Conservation (phyloP, 2,797 vertebrate genomes). For the Geotrypetes seraphini region DNA sequence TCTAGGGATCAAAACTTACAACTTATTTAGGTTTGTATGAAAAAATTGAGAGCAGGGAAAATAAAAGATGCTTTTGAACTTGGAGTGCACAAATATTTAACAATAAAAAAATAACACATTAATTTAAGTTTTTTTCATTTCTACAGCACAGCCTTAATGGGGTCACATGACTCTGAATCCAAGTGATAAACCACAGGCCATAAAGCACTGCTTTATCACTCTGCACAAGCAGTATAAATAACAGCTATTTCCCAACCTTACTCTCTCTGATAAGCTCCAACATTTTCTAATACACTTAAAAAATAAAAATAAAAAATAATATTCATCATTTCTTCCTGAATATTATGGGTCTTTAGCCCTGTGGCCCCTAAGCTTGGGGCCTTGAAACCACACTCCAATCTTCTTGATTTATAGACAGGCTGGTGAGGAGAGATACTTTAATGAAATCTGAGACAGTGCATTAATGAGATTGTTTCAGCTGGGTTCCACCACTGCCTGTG, state of each 20-base stretch:
- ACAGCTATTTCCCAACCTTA: constrained; percentile 48
- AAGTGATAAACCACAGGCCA: constrained; percentile 56
- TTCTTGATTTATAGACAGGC: constrained; percentile 67
- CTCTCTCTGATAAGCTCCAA: constrained; percentile 45
- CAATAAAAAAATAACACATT: constrained; percentile 45
- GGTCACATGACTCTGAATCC: constrained; percentile 51
- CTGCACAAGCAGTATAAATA: constrained; percentile 54
- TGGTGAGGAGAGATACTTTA: constrained; percentile 61
- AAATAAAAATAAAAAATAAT: too few species aligned
- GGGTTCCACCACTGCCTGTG: constrained; percentile 42
- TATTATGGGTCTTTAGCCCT: constrained; percentile 51
- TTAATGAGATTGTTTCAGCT: constrained; percentile 74
- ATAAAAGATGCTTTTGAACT: constrained; percentile 37
- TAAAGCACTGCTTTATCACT: constrained; percentile 55
- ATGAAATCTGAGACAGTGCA: constrained; percentile 71
- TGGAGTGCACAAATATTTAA: constrained; percentile 49
- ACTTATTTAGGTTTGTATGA: constrained; percentile 28
- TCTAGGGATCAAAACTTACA: constrained; percentile 33
- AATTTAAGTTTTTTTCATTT: constrained; percentile 49
- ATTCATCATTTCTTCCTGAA: constrained; percentile 42
- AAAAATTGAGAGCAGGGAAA: constrained; percentile 39
- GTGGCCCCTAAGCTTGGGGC: constrained; percentile 45
- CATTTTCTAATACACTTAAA: constrained; percentile 47
- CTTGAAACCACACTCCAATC: constrained; percentile 60
- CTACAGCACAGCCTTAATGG: constrained; percentile 48